These are phyloP conservation scores for Achlya flavicornis DNA, from an alignment of 2,888 invertebrate genomes.

Conservation along the genomic window DNA sequence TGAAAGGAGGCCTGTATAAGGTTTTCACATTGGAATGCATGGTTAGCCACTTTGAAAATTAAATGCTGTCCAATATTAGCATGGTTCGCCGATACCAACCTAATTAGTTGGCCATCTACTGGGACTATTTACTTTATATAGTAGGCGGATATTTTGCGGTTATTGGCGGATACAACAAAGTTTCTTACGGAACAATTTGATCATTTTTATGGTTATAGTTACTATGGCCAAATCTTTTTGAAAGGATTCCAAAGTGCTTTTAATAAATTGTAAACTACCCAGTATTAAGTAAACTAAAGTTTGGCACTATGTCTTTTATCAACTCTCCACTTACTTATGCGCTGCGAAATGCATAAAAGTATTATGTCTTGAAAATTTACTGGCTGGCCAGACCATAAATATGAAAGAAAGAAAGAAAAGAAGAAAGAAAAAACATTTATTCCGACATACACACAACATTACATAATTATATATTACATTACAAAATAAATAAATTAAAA, in stretches of 20 bases:
- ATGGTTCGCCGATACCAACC: neutral
- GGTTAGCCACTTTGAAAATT: constrained; percentile 4
- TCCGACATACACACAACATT: too few species aligned
- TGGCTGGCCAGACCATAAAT: neutral
- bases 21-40: constrained; percentile 4
- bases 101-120: neutral
- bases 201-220: too few species aligned
- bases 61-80: neutral
- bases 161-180: too few species aligned
- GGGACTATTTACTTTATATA: neutral
- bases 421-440: too few species aligned
- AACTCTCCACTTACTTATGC: neutral
- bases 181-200: too few species aligned
- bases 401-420: too few species aligned
- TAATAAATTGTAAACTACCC: neutral
- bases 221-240: neutral
- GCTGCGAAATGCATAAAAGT: neutral
- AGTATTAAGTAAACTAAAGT: neutral
- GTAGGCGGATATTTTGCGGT: neutral
- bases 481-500: too few species aligned
- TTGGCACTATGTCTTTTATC: neutral
- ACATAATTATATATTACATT: too few species aligned
- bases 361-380: neutral
- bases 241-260: neutral
- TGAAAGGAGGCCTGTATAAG: too few species aligned